Evolutionary conservation across 2,888 invertebrate genomes (phyloP).

Genomic region (Sesamia inferens): DNA sequence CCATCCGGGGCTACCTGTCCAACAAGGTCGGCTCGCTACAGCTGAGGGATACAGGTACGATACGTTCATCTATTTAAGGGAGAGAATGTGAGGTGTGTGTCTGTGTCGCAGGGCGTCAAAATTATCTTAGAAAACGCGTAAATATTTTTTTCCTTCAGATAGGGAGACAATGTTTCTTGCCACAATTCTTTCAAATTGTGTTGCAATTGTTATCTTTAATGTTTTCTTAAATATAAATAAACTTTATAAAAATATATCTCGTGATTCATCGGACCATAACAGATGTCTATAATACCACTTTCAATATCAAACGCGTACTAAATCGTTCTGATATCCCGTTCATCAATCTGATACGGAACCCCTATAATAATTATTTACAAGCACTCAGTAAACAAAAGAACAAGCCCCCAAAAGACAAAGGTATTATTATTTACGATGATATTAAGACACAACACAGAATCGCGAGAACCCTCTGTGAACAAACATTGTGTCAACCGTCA

Average conservation of each 20-base stretch:
- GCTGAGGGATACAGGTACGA: conserved; percentile 93
- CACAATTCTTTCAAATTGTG: neutral
- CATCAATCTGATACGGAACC: conserved; percentile 54
- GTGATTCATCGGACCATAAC: neutral
- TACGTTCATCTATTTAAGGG: too few species aligned
- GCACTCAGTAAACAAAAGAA: conserved; percentile 54
- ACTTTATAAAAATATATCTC: neutral
- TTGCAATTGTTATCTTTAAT: neutral
- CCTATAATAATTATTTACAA: conserved; percentile 54
- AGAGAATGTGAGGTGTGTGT: neutral
- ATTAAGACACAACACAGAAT: conserved; percentile 59
- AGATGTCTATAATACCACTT: conserved; percentile 11
- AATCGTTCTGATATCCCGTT: conserved; percentile 23
- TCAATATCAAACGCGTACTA: conserved; percentile 19
- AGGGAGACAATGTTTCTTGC: neutral
- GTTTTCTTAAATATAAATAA: neutral
- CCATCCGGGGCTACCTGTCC: conserved; percentile 93
- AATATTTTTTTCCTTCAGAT: too few species aligned
- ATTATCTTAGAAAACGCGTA: neutral
- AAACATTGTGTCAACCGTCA: conserved; percentile 45
- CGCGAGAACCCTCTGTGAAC: conserved; percentile 41
- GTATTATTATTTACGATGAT: conserved; percentile 63
- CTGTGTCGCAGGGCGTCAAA: neutral
- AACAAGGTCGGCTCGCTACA: conserved; percentile 92
- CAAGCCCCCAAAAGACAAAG: conserved; percentile 61